Evolutionary conservation across 1,140 invertebrate species (phyloP).

Genomic region (Eriocheir sinensis): DNA sequence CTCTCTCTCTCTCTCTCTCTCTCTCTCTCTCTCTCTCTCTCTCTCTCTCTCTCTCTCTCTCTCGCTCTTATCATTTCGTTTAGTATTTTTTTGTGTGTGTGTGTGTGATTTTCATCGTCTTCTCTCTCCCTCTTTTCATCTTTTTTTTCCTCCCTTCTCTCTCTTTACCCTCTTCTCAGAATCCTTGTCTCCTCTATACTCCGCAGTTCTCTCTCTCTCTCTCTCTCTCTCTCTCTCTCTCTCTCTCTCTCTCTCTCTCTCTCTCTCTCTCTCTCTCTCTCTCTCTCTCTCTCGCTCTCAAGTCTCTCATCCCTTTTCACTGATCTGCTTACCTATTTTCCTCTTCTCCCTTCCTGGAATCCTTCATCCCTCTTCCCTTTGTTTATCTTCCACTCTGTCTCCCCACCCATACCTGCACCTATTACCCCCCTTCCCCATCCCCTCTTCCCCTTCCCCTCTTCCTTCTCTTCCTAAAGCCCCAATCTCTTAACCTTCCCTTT

Average conservation of each 20-base stretch:
- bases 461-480: too few species aligned
- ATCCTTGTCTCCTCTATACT: neutral
- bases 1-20: slow-evolving; percentile 49
- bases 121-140: neutral
- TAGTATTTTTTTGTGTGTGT: too few species aligned
- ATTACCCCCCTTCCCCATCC: neutral
- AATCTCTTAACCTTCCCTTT: too few species aligned
- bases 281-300: neutral
- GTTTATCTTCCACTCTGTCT: neutral
- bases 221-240: neutral
- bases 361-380: neutral
- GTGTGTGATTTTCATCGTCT: too few species aligned
- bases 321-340: neutral
- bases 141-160: neutral
- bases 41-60: neutral
- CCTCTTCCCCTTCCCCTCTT: neutral
- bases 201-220: neutral
- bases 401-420: neutral
- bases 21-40: slow-evolving; percentile 32
- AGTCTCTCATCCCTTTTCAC: neutral
- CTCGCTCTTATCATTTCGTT: neutral
- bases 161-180: neutral
- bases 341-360: neutral
- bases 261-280: neutral
- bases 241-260: neutral